Percentiles rank a stretch among this genome's conserved stretches.
phyloP scores from a whole-genome alignment of 2,797 vertebrate genomes.

The Leptatherina wallacei region DNA sequence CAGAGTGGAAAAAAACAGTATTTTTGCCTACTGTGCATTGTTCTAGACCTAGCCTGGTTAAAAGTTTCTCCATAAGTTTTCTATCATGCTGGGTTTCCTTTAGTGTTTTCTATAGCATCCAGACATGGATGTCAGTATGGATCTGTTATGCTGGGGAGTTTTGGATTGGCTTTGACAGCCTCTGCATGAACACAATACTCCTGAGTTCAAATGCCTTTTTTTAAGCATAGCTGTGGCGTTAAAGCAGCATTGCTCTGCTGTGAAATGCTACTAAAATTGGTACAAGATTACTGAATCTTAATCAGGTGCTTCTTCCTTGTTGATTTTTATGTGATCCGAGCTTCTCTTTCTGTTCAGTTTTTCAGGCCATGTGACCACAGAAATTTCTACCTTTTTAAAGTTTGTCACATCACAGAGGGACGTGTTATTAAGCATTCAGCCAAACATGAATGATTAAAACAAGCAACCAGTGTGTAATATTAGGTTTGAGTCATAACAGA shows the following conservation, averaged over 20 bases:
- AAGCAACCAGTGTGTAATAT: not conserved
- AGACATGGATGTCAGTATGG: slow-evolving; percentile 8
- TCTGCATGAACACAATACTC: slow-evolving; percentile 20
- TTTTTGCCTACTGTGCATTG: not conserved
- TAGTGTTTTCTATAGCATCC: slow-evolving; percentile 15
- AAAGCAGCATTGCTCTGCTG: not conserved
- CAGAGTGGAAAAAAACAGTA: too few relatives aligned
- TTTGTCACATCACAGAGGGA: not conserved
- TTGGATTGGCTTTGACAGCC: slow-evolving; percentile 14
- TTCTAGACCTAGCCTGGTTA: not conserved
- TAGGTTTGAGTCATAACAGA: not conserved
- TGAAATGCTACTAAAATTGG: not conserved
- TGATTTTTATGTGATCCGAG: not conserved
- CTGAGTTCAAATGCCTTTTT: slow-evolving; percentile 9
- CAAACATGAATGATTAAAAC: not conserved
- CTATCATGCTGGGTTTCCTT: slow-evolving; percentile 6
- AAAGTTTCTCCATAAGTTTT: slow-evolving; percentile 8
- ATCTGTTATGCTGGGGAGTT: slow-evolving; percentile 11
- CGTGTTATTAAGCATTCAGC: not conserved
- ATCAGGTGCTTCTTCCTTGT: not conserved
- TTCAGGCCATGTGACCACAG: not conserved
- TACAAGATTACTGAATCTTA: not conserved
- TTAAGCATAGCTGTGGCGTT: not conserved
- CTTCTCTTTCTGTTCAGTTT: not conserved
- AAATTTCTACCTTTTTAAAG: not conserved